These are phyloP conservation scores for Plutella xylostella DNA, from an alignment of 2,888 invertebrate species.

Conservation along the genomic window DNA sequence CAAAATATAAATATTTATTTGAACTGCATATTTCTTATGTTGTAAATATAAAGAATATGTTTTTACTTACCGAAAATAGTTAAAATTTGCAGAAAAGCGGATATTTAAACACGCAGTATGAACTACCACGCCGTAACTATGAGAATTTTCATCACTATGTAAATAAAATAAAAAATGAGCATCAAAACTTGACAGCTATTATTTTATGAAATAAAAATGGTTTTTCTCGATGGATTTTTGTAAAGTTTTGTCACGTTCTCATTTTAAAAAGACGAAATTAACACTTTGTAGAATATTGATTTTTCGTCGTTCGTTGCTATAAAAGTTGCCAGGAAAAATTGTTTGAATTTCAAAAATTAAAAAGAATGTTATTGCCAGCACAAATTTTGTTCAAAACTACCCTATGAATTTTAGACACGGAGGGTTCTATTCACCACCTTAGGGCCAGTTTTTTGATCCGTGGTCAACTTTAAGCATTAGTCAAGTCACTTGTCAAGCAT, in stretches of 20 bases:
- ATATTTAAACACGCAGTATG: constrained; percentile 56
- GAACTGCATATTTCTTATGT: too few relatives aligned
- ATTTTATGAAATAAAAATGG: constrained; percentile 54
- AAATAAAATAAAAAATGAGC: constrained; percentile 69
- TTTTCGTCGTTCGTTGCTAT: constrained; percentile 43
- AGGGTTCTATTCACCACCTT: too few relatives aligned
- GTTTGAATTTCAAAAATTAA: not conserved
- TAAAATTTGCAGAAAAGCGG: constrained; percentile 54
- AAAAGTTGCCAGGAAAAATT: constrained; percentile 1
- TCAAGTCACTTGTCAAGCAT: too few relatives aligned
- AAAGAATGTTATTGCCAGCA: not conserved
- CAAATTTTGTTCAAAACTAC: not conserved
- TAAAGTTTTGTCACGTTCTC: constrained; percentile 67
- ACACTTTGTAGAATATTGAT: constrained; percentile 54
- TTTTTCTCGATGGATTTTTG: constrained; percentile 56
- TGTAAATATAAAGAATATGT: constrained; percentile 15
- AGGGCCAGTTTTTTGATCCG: too few relatives aligned
- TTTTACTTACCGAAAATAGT: constrained; percentile 57
- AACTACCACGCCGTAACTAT: constrained; percentile 68
- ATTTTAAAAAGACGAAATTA: constrained; percentile 67
- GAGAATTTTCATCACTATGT: constrained; percentile 67
- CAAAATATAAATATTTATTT: constrained; percentile 18
- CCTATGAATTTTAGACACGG: too few relatives aligned
- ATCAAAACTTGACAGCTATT: constrained; percentile 61
- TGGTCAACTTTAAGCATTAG: too few relatives aligned